These are phyloP conservation scores for Aspidiotus destructor DNA, from an alignment of 2,888 invertebrate genomes.

Conservation along the genomic window DNA sequence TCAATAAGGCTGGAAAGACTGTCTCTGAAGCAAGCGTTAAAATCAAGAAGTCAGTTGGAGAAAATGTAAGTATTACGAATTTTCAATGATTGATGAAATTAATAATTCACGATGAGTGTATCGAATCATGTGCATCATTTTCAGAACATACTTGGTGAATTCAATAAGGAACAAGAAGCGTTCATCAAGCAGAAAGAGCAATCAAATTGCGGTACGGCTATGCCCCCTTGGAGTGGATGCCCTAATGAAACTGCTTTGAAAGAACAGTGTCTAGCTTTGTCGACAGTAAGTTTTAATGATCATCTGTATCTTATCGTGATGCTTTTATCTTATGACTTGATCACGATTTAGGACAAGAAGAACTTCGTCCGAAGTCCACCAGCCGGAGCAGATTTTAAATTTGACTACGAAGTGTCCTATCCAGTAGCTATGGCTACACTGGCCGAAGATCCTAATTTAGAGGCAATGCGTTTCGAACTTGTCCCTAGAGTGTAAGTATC, in stretches of 20 bases:
- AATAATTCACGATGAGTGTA: slow-evolving; percentile 27
- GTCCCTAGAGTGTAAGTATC: slow-evolving; percentile 94
- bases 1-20: slow-evolving; percentile 89
- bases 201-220: slow-evolving; percentile 55
- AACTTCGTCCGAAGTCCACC: slow-evolving; percentile 97
- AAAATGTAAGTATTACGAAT: slow-evolving; percentile 62
- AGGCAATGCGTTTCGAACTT: slow-evolving; percentile 97
- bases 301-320: background rate
- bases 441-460: slow-evolving; percentile 88
- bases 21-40: slow-evolving; percentile 83
- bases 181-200: slow-evolving; percentile 81
- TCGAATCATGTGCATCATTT: slow-evolving; percentile 15
- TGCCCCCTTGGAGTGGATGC: slow-evolving; percentile 91
- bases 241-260: slow-evolving; percentile 88
- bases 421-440: slow-evolving; percentile 91
- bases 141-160: slow-evolving; percentile 91
- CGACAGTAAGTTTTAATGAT: slow-evolving; percentile 52
- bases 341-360: slow-evolving; percentile 65
- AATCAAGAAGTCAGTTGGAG: slow-evolving; percentile 92
- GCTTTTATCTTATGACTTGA: background rate
- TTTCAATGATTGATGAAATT: background rate
- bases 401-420: slow-evolving; percentile 85
- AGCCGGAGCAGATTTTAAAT: slow-evolving; percentile 87
- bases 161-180: slow-evolving; percentile 93
- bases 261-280: slow-evolving; percentile 88